A percentile compares a stretch with the other conserved stretches of the same genome.
phyloP scores from a whole-genome alignment of 2,797 vertebrate species.

The Echiichthys vipera region DNA sequence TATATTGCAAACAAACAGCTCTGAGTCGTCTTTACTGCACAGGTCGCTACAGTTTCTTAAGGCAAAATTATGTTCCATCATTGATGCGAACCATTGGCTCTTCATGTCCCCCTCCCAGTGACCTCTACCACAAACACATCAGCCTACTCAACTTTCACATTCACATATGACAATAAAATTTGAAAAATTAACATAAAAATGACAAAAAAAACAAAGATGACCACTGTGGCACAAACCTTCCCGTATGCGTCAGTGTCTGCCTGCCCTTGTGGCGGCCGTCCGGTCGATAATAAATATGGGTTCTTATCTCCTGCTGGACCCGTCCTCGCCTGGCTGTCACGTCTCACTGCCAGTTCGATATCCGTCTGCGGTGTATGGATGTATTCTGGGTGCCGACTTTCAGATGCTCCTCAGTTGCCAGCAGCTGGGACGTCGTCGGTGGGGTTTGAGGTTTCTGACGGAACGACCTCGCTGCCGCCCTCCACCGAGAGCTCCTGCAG shows the following conservation, averaged over 20 bases:
- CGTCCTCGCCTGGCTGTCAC: conserved; percentile 27
- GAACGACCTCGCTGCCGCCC: conserved; percentile 33
- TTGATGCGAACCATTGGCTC: conserved; percentile 24
- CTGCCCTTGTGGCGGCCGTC: conserved; percentile 31
- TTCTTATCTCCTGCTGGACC: conserved; percentile 20
- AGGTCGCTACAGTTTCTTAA: conserved; percentile 69
- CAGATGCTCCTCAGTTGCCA: conserved; percentile 56
- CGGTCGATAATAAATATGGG: conserved; percentile 50
- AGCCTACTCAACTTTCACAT: conserved; percentile 37
- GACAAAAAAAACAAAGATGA: conserved; percentile 16
- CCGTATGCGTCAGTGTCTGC: conserved; percentile 3
- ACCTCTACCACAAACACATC: conserved; percentile 43
- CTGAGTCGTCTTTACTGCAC: conserved; percentile 22
- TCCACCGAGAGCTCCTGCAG: conserved; percentile 77
- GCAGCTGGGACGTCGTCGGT: conserved; percentile 48
- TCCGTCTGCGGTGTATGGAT: conserved; percentile 17
- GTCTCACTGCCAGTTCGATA: conserved; percentile 22
- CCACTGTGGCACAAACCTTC: conserved; percentile 25
- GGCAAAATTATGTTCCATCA: conserved; percentile 59
- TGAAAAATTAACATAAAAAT: conserved; percentile 35
- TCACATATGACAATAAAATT: conserved; percentile 36
- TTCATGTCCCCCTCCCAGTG: background rate
- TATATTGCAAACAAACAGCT: conserved; percentile 34
- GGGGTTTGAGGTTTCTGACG: conserved; percentile 47
- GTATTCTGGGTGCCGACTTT: background rate